Evolutionary conservation across 2,113 vertebrate genomes (phyloP).

Genomic region (Ctenodactylus gundi): DNA sequence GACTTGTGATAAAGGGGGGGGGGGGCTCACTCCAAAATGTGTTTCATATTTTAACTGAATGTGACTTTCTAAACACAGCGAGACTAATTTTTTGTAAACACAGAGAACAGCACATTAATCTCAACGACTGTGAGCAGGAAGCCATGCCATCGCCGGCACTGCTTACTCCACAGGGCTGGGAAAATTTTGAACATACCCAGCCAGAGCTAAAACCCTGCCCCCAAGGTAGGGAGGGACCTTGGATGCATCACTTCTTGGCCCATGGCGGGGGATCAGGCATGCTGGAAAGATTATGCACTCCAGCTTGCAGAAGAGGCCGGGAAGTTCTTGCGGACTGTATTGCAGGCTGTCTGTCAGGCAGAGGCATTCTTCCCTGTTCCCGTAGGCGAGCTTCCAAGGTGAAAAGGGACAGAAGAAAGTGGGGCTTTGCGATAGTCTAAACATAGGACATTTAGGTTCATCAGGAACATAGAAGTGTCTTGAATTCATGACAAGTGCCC

Average conservation of each 20-base stretch:
- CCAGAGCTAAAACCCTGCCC: background rate
- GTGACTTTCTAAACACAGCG: conserved; percentile 49
- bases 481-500: background rate
- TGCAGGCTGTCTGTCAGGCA: conserved; percentile 44
- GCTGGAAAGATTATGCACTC: conserved; percentile 34
- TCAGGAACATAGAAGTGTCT: background rate
- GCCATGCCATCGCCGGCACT: background rate
- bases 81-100: conserved; percentile 41
- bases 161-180: background rate
- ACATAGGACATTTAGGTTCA: background rate
- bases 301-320: background rate
- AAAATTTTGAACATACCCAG: background rate
- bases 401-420: background rate
- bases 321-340: conserved; percentile 28
- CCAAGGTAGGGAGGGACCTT: conserved; percentile 48
- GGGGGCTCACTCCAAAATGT: background rate
- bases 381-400: background rate
- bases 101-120: background rate
- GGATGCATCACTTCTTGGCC: conserved; percentile 50
- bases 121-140: background rate
- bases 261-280: background rate
- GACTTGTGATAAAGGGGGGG: conserved; percentile 35
- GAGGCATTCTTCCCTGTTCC: background rate
- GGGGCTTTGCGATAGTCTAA: background rate
- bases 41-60: conserved; percentile 45